Evolutionary conservation across 30 jellyfish, hydroid and myxozoan genomes (phyloP).

Genomic region (Turritopsis dohrnii): DNA sequence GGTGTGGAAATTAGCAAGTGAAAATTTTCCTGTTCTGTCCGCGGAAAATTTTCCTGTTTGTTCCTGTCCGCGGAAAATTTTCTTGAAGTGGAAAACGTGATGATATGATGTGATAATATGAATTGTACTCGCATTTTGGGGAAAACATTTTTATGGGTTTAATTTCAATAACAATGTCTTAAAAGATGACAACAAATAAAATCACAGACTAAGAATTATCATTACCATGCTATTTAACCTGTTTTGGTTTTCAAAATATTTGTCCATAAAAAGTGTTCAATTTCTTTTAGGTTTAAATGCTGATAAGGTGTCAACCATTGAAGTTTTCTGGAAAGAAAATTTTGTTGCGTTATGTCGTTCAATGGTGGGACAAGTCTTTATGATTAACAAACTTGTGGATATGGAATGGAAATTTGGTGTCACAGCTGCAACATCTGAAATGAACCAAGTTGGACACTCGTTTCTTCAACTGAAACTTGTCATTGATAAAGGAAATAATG

Average conservation of each 20-base stretch:
- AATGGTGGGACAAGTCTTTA: slow-evolving; percentile 52
- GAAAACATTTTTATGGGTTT: too few relatives aligned
- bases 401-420: slow-evolving; percentile 98
- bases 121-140: too few relatives aligned
- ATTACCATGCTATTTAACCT: too few relatives aligned
- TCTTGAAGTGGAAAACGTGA: too few relatives aligned
- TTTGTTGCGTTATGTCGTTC: slow-evolving; percentile 48
- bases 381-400: slow-evolving; percentile 69
- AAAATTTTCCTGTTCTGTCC: too few relatives aligned
- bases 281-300: slow-evolving; percentile 37
- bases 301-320: slow-evolving; percentile 26
- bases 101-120: too few relatives aligned
- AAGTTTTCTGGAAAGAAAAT: slow-evolving; percentile 49
- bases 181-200: too few relatives aligned
- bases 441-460: slow-evolving; percentile 57
- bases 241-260: neutral
- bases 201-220: too few relatives aligned
- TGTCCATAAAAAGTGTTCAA: neutral
- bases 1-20: too few relatives aligned
- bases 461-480: slow-evolving; percentile 74
- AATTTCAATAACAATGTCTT: too few relatives aligned
- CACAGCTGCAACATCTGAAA: slow-evolving; percentile 81
- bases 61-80: too few relatives aligned
- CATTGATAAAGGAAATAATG: slow-evolving; percentile 56
- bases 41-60: too few relatives aligned